A percentile compares a stretch with the other conserved stretches of the same genome.
These are phyloP conservation scores for Drosophila pseudoananassae DNA, from an alignment of 1,140 invertebrate genomes.

Conservation along the genomic window DNA sequence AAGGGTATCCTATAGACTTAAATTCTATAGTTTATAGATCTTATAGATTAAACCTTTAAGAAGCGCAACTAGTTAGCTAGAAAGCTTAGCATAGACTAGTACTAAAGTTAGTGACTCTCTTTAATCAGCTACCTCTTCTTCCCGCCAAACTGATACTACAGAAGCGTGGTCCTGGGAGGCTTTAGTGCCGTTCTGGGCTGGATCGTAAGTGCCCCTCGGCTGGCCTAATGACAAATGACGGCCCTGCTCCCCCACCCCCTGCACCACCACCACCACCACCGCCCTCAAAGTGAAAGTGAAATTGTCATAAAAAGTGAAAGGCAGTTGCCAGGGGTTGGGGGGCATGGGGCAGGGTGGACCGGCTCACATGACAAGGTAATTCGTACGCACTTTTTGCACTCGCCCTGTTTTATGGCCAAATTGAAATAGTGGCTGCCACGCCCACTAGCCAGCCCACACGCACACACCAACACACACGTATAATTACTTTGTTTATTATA, in stretches of 20 bases:
- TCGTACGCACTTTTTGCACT: constrained; percentile 76
- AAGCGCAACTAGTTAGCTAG: too few relatives aligned
- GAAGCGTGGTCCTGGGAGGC: constrained; percentile 62
- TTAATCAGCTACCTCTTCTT: too few relatives aligned
- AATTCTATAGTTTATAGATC: too few relatives aligned
- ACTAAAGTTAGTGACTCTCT: too few relatives aligned
- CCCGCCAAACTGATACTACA: constrained; percentile 10
- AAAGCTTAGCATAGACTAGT: too few relatives aligned
- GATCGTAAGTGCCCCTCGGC: constrained; percentile 56
- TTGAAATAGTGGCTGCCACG: constrained; percentile 62
- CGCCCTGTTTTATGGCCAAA: constrained; percentile 69
- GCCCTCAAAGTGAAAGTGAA: constrained; percentile 60
- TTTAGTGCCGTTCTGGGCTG: constrained; percentile 71
- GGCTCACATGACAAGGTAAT: constrained; percentile 77
- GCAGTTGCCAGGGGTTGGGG: constrained; percentile 55
- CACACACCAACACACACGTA: constrained; percentile 43
- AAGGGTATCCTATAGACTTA: too few relatives aligned
- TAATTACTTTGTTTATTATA: constrained; percentile 82
- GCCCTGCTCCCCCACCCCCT: too few relatives aligned
- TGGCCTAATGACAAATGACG: constrained; percentile 63
- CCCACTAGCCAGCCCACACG: constrained; percentile 44
- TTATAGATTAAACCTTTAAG: too few relatives aligned
- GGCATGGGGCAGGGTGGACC: background rate
- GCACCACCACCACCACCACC: background rate
- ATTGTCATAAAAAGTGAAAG: constrained; percentile 80